A percentile compares a stretch with the other conserved stretches of the same genome.
phyloP scores from a whole-genome alignment of 2,113 vertebrate genomes.

The Sceloporus undulatus region DNA sequence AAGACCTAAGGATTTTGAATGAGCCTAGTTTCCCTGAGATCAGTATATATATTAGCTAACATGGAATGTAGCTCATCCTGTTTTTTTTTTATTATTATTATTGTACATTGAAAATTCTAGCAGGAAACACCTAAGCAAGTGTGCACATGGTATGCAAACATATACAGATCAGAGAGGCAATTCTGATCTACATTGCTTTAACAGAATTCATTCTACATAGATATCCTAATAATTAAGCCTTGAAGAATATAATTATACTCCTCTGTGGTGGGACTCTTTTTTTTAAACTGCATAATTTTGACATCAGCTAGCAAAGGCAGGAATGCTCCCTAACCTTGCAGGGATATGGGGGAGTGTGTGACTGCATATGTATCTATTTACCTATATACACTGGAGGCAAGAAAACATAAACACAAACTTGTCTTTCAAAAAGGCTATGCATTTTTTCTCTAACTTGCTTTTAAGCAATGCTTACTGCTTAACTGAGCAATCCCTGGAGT shows the following conservation, averaged over 20 bases:
- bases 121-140: constrained; percentile 6
- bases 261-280: not conserved
- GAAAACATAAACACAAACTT: not conserved
- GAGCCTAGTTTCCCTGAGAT: not conserved
- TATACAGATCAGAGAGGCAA: not conserved
- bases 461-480: not conserved
- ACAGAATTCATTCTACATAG: not conserved
- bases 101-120: not conserved
- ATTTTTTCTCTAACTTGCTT: not conserved
- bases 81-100: not conserved
- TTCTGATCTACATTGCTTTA: not conserved
- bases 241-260: not conserved
- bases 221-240: not conserved
- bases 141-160: not conserved
- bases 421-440: not conserved
- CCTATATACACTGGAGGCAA: not conserved
- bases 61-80: not conserved
- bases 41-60: not conserved
- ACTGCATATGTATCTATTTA: not conserved
- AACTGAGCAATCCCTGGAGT: not conserved
- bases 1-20: not conserved
- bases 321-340: not conserved
- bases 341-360: no score
- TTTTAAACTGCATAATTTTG: not conserved
- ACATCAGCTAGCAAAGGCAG: not conserved